A percentile compares a stretch with the other conserved stretches of the same genome.
Evolutionary conservation across 2,888 invertebrate species (phyloP).

Genomic region (Cantharis flavilabris): DNA sequence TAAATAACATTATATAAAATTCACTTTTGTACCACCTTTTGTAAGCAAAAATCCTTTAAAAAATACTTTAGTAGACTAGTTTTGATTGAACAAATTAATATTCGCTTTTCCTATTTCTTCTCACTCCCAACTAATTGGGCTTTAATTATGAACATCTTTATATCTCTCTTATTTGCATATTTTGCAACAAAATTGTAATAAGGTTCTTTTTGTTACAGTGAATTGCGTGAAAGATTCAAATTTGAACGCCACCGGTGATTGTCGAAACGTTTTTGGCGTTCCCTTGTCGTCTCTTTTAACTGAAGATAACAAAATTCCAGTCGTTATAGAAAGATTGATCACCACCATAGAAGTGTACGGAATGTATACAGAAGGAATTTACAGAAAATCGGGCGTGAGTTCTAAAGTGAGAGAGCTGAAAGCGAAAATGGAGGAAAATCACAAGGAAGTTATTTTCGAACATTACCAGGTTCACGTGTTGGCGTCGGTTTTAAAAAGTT

Average conservation of each 20-base stretch:
- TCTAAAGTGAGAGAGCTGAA: conserved; percentile 82
- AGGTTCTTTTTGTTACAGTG: conserved; percentile 26
- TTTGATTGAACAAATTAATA: no score
- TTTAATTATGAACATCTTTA: not conserved
- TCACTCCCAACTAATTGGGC: no score
- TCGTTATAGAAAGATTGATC: conserved; percentile 86
- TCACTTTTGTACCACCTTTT: no score
- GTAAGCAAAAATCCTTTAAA: no score
- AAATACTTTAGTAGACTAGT: no score
- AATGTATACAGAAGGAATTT: conserved; percentile 90
- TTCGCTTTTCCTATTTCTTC: no score
- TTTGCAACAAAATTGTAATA: not conserved
- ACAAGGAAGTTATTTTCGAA: conserved; percentile 73
- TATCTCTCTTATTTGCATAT: not conserved
- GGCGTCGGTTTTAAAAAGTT: conserved; percentile 85
- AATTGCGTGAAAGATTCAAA: conserved; percentile 61
- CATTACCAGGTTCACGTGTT: conserved; percentile 88
- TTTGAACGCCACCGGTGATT: conserved; percentile 52
- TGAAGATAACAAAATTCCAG: conserved; percentile 80
- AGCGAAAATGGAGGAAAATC: conserved; percentile 75
- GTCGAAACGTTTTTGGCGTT: conserved; percentile 78
- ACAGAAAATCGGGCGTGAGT: conserved; percentile 88
- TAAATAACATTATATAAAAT: no score
- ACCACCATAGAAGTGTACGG: conserved; percentile 91
- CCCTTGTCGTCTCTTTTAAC: conserved; percentile 75